Base-by-base conservation (phyloP, 2,797 vertebrate species). In the Cebuella pygmaea region DNA sequence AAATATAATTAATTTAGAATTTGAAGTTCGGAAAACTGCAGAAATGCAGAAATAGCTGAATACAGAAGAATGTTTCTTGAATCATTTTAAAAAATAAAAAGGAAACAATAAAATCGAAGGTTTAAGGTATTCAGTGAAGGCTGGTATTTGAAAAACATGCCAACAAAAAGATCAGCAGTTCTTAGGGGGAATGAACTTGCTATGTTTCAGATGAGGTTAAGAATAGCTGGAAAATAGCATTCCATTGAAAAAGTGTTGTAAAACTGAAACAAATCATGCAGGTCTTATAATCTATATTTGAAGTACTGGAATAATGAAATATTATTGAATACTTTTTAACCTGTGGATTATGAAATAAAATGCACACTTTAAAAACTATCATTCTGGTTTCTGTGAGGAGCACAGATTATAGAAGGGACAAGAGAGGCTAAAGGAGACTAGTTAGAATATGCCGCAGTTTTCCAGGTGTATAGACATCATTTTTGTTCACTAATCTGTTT, bases 341-440 rank as follows among this genome's bases (percentile, higher is more conserved):
- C 57, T 87, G 70, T 7, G 6, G 48, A 81, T 93, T 90, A 82
- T 79, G 19, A 92, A 94, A 76, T 70, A 82, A 93, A 81, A 78
- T 36, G 75, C 44, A n/a, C 11, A 36, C 41, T 82, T 67, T 59
- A 50, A 19, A 92, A 67, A n/a, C 41, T 22, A 78, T 70, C 20
- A 76, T 87, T 70, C 27, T 44, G 57, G 19, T 76, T 92, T 30
- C 13, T 87, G 27, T 44, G 86, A 48, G 26, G 52, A 80, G 36
- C 86, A 39, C 7, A 59, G n/a, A 57, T 27, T 57, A 4, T 36
- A 41, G 12, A 44, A 76, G 13, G 4, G 7, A 7, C 13, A 70
- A 87, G 33, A 27, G 24, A 83, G 39, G 11, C 15, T 36, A 48
- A 67, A 85, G 7, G 48, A 57, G 11, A 26, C 3, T 6, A 57